Evolutionary conservation across 2,888 invertebrate species (phyloP), one percentile per base, ranked within the genome.

Genomic region (Sesamia inferens): DNA sequence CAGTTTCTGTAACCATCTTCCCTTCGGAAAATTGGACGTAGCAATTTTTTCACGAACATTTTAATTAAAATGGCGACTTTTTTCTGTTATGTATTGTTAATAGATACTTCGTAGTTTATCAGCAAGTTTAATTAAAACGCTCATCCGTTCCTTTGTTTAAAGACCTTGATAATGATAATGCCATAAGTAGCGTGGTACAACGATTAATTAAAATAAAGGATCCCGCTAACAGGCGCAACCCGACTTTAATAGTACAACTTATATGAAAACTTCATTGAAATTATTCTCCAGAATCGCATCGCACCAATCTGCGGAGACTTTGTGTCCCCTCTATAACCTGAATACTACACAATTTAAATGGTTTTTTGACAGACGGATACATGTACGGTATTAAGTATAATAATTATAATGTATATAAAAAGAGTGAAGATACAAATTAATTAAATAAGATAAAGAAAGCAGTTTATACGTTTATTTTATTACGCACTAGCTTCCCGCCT

Each of bases 81-180:
- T 61, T 67, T 61, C 16, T 24, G 19, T 10, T 19, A 24, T n/a
- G n/a, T 73, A 42, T 57, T 61, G 31, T 59, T 22, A 48, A 19
- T 22, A 69, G 61, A n/a, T 78, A 62, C 55, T 64, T 47, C 13
- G 54, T 55, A 55, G 42, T 44, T 69, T 69, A 69, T 48, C n/a
- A 47, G n/a, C 24, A 61, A 59, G 22, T 63, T 58, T 13, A 74
- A 69, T 78, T 63, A 75, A 79, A 79, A 0, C n/a, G 24, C 39
- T 58, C 68, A 55, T 64, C 51, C 44, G 63, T 62, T 66, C 13
- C 61, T 71, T 78, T 75, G 75, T 74, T 58, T 44, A 58, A 54
- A 72, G 67, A 57, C 79, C 74, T 81, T 82, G 75, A 19, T 74
- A 82, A 72, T 81, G 80, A 73, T 71, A 68, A 80, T 70, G 71